phyloP scores from a whole-genome alignment of 2,888 invertebrate genomes.

The Eupithecia pulchellata region DNA sequence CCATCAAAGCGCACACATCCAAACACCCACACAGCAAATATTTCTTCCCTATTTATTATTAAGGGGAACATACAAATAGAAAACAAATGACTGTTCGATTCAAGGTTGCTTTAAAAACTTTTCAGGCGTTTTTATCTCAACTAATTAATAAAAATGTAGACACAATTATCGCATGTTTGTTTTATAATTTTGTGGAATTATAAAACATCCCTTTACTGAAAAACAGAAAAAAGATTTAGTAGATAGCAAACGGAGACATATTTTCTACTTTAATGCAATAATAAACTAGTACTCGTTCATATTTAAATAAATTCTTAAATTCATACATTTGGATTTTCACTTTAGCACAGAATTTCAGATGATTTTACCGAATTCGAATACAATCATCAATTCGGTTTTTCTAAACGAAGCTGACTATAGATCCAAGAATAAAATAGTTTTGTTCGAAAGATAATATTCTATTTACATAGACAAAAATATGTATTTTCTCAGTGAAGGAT shows the following conservation, averaged over 20 bases:
- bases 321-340: conserved; percentile 47
- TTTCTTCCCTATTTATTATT: conserved; percentile 18
- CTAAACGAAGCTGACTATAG: not conserved
- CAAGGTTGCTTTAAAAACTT: not conserved
- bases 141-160: not conserved
- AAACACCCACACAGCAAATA: conserved; percentile 49
- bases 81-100: conserved; percentile 5
- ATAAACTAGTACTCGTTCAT: conserved; percentile 41
- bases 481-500: not conserved
- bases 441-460: not conserved
- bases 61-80: conserved; percentile 15
- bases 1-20: conserved; percentile 60
- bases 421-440: not conserved
- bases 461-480: not conserved
- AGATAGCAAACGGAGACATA: not conserved
- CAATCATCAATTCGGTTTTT: not conserved
- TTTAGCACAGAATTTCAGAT: not conserved
- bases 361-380: not conserved
- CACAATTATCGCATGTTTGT: not conserved
- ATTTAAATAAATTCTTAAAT: conserved; percentile 39
- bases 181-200: not conserved
- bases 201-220: too few species aligned
- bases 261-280: conserved; percentile 28
- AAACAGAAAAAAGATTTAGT: too few species aligned
- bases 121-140: not conserved